Percentiles rank a stretch among this genome's conserved stretches.
These are phyloP conservation scores for Frieseomelitta varia DNA, from an alignment of 1,140 invertebrate genomes.

Conservation along the genomic window DNA sequence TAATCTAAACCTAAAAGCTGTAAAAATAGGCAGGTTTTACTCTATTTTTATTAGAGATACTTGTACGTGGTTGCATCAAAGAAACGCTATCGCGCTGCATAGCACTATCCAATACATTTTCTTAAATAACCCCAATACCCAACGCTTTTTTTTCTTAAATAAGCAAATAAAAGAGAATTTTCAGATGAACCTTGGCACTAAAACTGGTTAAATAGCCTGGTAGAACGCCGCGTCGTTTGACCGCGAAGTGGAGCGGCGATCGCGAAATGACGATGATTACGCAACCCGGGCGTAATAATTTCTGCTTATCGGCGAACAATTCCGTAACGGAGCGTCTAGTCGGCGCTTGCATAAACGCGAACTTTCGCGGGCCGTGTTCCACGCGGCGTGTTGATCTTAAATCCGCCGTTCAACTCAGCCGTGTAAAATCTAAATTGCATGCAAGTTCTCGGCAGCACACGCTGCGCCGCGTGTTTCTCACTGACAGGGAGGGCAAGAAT, in stretches of 20 bases:
- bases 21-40: too few species aligned
- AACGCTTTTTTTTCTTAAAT: too few species aligned
- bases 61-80: too few species aligned
- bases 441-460: constrained; percentile 25
- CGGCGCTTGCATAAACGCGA: constrained; percentile 48
- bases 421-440: constrained; percentile 64
- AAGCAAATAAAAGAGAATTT: too few species aligned
- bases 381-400: constrained; percentile 59
- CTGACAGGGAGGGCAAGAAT: constrained; percentile 52
- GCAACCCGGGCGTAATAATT: constrained; percentile 36
- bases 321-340: constrained; percentile 23
- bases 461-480: constrained; percentile 27
- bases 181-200: too few species aligned
- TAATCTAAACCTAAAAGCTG: too few species aligned
- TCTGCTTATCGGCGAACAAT: constrained; percentile 43
- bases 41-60: too few species aligned
- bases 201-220: background rate
- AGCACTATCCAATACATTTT: too few species aligned
- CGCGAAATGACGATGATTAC: constrained; percentile 31
- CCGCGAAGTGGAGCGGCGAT: background rate
- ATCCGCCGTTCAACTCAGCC: constrained; percentile 42
- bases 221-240: background rate
- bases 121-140: too few species aligned
- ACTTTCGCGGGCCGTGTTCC: constrained; percentile 41
- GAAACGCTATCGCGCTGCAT: too few species aligned